Percentiles rank a stretch among this genome's conserved stretches.
phyloP scores from a whole-genome alignment of 2,797 vertebrate species.

The Notolabrus celidotus region DNA sequence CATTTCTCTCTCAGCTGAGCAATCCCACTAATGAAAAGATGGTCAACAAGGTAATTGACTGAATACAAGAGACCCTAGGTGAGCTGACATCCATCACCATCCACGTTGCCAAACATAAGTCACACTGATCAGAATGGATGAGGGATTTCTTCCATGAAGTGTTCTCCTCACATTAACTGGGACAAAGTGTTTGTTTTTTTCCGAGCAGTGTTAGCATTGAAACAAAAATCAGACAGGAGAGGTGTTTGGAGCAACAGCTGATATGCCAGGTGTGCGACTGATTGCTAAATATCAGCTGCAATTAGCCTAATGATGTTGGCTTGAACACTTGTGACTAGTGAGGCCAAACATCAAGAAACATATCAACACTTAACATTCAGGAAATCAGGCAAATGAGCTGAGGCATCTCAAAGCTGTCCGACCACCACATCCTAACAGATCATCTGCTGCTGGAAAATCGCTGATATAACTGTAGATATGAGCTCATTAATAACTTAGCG shows the following conservation, averaged over 20 bases:
- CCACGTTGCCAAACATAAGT: constrained; percentile 11
- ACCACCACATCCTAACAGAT: not conserved
- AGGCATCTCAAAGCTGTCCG: not conserved
- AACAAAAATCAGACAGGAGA: constrained; percentile 3
- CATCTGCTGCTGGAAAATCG: not conserved
- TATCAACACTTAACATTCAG: constrained; percentile 10
- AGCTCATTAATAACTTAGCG: not conserved
- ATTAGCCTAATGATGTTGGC: constrained; percentile 57
- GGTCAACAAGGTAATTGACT: constrained; percentile 23
- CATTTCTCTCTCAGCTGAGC: constrained; percentile 11
- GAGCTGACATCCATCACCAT: constrained; percentile 16
- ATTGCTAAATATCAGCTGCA: constrained; percentile 54
- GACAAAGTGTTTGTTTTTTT: not conserved
- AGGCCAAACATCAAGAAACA: constrained; percentile 19
- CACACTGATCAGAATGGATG: constrained; percentile 15
- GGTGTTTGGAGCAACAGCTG: constrained; percentile 19
- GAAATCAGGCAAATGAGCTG: constrained; percentile 9
- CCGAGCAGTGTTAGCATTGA: not conserved
- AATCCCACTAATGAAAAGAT: constrained; percentile 13
- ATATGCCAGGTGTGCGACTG: constrained; percentile 56
- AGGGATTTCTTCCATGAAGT: constrained; percentile 9
- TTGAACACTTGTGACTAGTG: constrained; percentile 10
- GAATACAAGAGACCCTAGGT: constrained; percentile 11
- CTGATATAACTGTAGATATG: not conserved
- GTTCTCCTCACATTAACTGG: constrained; percentile 4